Base-by-base conservation (phyloP, 2,113 vertebrate genomes). In the Cichladusa arquata region DNA sequence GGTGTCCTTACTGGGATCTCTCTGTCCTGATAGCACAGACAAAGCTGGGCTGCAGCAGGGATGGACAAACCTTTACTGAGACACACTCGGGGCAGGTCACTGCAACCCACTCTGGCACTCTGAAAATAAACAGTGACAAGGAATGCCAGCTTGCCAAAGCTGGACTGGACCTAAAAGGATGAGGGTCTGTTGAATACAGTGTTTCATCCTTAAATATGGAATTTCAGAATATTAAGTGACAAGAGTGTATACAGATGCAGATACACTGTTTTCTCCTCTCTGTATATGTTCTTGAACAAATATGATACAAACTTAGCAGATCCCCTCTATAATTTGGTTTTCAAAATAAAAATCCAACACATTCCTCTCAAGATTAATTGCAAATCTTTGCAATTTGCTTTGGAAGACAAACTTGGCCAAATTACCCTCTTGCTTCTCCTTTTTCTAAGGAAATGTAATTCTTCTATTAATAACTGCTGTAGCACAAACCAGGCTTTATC, bases 21-120 rank as follows among this genome's bases (percentile, higher is more conserved):
- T 19, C 1, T 1, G 1, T 4, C 17, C 44, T 12, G 24, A 1
- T 11, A 19, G 23, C 0, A 23, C 0, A 5, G 14, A 22, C 0
- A 5, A 16, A 24, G 28, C 47, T 12, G 15, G 14, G 9, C 34
- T 47, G 40, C 24, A 47, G 33, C 51, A 14, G 47, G 69, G 29
- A 8, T 2, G 17, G 7, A 22, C 28, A n/a, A 47, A 40, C 14
- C 61, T 9, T 11, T 1, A 7, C 19, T 8, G 1, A 2, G 45
- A 45, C 12, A 22, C 3, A 2, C 31, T 4, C 34, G 2, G 6
- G 18, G 54, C n/a, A 42, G 28, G 36, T 9, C 86, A 1, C 71
- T 24, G 38, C 22, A 25, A 6, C 34, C 47, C 42, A 15, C 19
- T 2, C 31, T 22, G n/a, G 28, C 42, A 5, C 47, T 20, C 6